Evolutionary conservation across 2,888 invertebrate species (phyloP), one percentile per base, ranked within the genome.

Genomic region (Zaprionus obscuricornis): DNA sequence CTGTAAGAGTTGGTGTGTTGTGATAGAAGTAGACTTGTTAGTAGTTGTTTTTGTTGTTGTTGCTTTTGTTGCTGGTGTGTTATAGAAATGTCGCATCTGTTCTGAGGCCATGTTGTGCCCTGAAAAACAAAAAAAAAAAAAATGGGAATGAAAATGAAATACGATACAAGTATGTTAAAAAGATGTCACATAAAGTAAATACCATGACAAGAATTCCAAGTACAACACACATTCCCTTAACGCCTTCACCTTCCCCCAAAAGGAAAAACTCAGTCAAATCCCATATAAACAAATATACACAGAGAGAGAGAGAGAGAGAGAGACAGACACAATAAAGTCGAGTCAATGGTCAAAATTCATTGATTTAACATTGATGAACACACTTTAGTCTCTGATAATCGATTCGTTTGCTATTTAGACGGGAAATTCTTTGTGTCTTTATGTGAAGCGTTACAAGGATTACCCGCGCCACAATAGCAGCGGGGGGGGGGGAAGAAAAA

Each of bases 51-150:
- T 72, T 66, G 74, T 60, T 71, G 74, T 65, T 68, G 71, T 63
- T 68, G 65, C 64, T 82, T 69, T 57, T 85, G 73, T 74, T 85
- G 78, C 72, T 83, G 87, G 83, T 78, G 86, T 89, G 76, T 84
- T 84, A 87, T 89, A 86, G 88, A 88, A 87, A 88, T 88, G 89
- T 79, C 85, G 88, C 86, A 89, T 87, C 88, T 89, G 88, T 90
- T 89, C 88, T 90, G 90, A 89, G 90, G 90, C 90, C 90, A 90
- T 90, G 88, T 90, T 90, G 90, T 89, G 90, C 90, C 90, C 90
- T 90, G 47, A 39, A 86, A 87, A 39, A n/a, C n/a, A n/a, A n/a
- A n/a, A n/a, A n/a, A n/a, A n/a, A n/a, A n/a, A n/a, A n/a, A n/a
- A n/a, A n/a, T n/a, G 43, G 3, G 26, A 55, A 56, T 20, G 31